Conservation (phyloP, 2,888 invertebrate genomes). For the Resseliella maxima region DNA sequence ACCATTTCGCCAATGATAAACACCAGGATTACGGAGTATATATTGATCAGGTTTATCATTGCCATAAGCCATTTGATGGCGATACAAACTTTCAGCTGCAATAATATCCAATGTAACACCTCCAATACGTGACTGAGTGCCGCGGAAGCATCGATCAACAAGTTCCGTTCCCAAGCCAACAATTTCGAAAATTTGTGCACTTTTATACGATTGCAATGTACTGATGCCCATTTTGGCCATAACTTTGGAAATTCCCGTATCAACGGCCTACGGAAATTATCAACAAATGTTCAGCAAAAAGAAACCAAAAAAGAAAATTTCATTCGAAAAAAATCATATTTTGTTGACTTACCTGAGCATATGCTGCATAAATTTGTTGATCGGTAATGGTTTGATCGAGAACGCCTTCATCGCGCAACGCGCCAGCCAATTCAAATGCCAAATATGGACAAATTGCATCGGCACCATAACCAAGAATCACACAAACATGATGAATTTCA, state of each 20-base stretch:
- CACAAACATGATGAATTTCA: conserved; percentile 96
- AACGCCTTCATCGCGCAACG: conserved; percentile 86
- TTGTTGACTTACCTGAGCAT: conserved; percentile 69
- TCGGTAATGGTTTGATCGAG: conserved; percentile 82
- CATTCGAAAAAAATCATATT: neutral
- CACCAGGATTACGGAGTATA: conserved; percentile 85
- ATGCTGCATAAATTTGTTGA: conserved; percentile 84
- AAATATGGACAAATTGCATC: conserved; percentile 98
- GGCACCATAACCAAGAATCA: conserved; percentile 94
- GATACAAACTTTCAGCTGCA: conserved; percentile 84
- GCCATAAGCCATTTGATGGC: conserved; percentile 79
- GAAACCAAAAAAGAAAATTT: neutral
- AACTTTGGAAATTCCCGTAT: conserved; percentile 89
- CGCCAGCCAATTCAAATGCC: conserved; percentile 91
- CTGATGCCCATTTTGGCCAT: conserved; percentile 99
- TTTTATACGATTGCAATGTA: conserved; percentile 97
- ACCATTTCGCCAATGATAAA: conserved; percentile 96
- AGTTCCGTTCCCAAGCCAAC: conserved; percentile 94
- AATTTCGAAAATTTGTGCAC: conserved; percentile 99
- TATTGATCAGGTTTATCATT: conserved; percentile 74
- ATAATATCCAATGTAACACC: conserved; percentile 92
- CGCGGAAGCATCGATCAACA: conserved; percentile 92
- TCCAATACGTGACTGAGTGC: conserved; percentile 78
- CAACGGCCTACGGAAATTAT: conserved; percentile 76
- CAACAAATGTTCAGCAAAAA: neutral